Evolutionary conservation across 2,888 invertebrate species (phyloP).

Genomic region (Drosophila rubida): DNA sequence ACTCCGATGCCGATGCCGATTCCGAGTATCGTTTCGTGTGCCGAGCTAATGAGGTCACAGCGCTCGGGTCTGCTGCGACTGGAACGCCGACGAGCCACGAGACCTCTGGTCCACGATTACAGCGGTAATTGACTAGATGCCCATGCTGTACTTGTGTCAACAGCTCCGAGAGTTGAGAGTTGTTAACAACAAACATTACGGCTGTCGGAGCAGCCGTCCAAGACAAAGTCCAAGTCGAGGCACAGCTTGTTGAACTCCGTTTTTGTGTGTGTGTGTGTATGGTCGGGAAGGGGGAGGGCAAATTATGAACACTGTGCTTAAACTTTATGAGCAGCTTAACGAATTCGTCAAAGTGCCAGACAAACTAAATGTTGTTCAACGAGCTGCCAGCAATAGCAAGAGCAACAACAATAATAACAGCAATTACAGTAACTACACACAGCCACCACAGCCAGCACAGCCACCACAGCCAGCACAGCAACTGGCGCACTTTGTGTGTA

Average conservation of each 20-base stretch:
- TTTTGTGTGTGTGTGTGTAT: neutral
- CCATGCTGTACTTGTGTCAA: conserved; percentile 37
- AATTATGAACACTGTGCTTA: conserved; percentile 60
- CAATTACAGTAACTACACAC: conserved; percentile 22
- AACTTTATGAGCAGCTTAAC: conserved; percentile 56
- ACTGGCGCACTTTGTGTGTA: conserved; percentile 52
- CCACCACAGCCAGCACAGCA: conserved; percentile 22
- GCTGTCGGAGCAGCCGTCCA: neutral
- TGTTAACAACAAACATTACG: conserved; percentile 37
- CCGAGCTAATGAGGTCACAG: conserved; percentile 61
- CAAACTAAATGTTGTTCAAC: conserved; percentile 63
- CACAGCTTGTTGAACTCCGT: conserved; percentile 36
- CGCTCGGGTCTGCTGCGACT: conserved; percentile 18
- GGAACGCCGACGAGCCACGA: conserved; percentile 8
- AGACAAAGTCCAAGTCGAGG: neutral
- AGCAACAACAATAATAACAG: conserved; percentile 17
- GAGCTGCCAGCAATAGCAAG: conserved; percentile 48
- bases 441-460: conserved; percentile 20
- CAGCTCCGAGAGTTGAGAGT: conserved; percentile 36
- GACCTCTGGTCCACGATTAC: conserved; percentile 26
- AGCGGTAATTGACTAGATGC: conserved; percentile 44
- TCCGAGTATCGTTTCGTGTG: conserved; percentile 30
- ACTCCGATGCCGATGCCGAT: neutral
- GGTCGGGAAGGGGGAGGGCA: conserved; percentile 24
- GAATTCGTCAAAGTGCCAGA: conserved; percentile 63